These are phyloP conservation scores for Diarsia dahlii DNA, from an alignment of 2,888 invertebrate species.

Conservation along the genomic window DNA sequence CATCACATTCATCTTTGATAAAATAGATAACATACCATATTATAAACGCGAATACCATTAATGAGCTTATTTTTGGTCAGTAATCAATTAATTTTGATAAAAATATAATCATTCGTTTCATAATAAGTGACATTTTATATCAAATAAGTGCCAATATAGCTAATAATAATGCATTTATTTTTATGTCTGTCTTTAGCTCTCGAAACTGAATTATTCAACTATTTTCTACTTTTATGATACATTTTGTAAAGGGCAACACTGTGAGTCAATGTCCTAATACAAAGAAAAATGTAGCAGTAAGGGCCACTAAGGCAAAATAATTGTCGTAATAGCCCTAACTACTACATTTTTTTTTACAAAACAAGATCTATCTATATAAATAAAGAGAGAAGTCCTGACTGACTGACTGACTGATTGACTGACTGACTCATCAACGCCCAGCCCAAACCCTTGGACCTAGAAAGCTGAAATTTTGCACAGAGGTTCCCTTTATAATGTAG, in stretches of 20 bases:
- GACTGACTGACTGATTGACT: no score
- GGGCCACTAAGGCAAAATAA: background rate
- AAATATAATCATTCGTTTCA: conserved; percentile 31
- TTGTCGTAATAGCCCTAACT: no score
- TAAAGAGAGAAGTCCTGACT: no score
- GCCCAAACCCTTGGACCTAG: no score
- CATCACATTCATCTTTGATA: conserved; percentile 36
- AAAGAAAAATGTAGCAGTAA: background rate
- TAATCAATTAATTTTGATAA: conserved; percentile 38
- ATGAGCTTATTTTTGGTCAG: conserved; percentile 22
- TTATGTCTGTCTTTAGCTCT: conserved; percentile 36
- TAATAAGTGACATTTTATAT: conserved; percentile 33
- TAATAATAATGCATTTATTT: conserved; percentile 73
- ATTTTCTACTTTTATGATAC: conserved; percentile 27
- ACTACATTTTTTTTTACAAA: background rate
- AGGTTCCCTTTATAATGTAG: no score
- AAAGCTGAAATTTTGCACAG: no score
- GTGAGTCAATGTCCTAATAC: background rate
- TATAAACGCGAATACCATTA: background rate
- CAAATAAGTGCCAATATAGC: conserved; percentile 70
- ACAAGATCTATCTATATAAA: no score
- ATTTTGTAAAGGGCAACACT: conserved; percentile 31
- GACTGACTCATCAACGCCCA: no score
- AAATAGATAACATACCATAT: conserved; percentile 4
- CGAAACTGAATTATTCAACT: conserved; percentile 10